phyloP scores from a whole-genome alignment of 1,140 invertebrate species.

The Zaprionus nigranus region DNA sequence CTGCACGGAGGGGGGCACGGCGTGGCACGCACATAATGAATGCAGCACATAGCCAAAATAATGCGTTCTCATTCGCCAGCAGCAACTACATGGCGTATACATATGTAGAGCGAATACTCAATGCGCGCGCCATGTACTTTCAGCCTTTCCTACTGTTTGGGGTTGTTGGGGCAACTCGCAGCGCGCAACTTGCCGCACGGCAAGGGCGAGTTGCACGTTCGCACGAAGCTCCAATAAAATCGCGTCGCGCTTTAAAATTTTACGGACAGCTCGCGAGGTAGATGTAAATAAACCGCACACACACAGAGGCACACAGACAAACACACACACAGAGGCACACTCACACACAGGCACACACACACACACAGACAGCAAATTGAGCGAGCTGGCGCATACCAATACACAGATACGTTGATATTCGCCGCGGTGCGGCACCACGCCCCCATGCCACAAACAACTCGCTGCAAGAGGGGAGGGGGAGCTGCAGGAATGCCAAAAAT shows the following conservation, averaged over 20 bases:
- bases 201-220: conserved; percentile 53
- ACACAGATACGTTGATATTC: conserved; percentile 53
- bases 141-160: conserved; percentile 31
- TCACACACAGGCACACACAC: conserved; percentile 6
- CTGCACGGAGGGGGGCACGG: neutral
- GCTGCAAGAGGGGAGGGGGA: conserved; percentile 43
- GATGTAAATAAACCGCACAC: conserved; percentile 67
- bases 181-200: neutral
- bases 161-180: conserved; percentile 33
- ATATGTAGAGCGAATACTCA: conserved; percentile 61
- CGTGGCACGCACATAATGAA: conserved; percentile 34
- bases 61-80: conserved; percentile 65
- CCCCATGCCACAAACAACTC: conserved; percentile 62
- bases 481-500: conserved; percentile 71
- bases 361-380: conserved; percentile 25
- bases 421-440: conserved; percentile 73
- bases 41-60: conserved; percentile 53
- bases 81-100: conserved; percentile 40
- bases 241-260: conserved; percentile 79
- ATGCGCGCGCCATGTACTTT: conserved; percentile 74
- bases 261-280: conserved; percentile 74
- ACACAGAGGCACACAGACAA: conserved; percentile 30
- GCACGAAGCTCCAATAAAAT: conserved; percentile 77
- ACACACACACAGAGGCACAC: neutral
- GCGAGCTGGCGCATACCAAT: conserved; percentile 8